Evolutionary conservation across 2,113 vertebrate species (phyloP), one percentile per base, ranked within the genome.

Genomic region (Chamaea fasciata): DNA sequence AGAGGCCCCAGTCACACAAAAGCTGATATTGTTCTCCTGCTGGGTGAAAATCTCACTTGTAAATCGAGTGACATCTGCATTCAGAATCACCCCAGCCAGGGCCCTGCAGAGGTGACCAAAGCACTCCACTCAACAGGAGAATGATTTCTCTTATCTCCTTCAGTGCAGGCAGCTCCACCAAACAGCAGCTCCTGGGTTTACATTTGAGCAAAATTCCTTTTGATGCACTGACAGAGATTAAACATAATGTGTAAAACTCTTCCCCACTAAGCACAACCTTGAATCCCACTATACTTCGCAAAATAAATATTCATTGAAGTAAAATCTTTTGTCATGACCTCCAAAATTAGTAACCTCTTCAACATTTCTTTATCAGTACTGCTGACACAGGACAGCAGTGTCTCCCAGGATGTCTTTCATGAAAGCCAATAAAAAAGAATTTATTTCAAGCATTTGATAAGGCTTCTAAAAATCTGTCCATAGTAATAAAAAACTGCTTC

Each of bases 31-130:
- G 98, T 98, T 97, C 86, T 84, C 89, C 74, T 52, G 79, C 91
- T 79, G 90, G 88, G 91, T 19, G 57, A 95, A 96, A 97, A 96
- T 96, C 90, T 96, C 91, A 76, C 94, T 97, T 98, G 97, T 95
- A 97, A 97, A 97, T 96, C 31, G 11, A 95, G 94, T 23, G 94
- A 92, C 89, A 98, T 97, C 96, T 98, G 97, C 97, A 98, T 97
- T 97, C 94, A 96, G 87, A 92, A 92, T 96, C 92, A 71, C 69
- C 95, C 87, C 92, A 75, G 84, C 53, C 71, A 83, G 3, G 4
- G 91, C 94, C 93, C 90, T 80, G 84, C 83, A 95, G 83, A 96
- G 94, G 90, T 88, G 91, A 94, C 89, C 90, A 94, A 46, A 79
- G 62, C 77, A 55, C 59, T 69, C 37, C 59, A 87, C 53, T 85